Evolutionary conservation across 2,113 vertebrate genomes (phyloP).

Genomic region (Carassius auratus): DNA sequence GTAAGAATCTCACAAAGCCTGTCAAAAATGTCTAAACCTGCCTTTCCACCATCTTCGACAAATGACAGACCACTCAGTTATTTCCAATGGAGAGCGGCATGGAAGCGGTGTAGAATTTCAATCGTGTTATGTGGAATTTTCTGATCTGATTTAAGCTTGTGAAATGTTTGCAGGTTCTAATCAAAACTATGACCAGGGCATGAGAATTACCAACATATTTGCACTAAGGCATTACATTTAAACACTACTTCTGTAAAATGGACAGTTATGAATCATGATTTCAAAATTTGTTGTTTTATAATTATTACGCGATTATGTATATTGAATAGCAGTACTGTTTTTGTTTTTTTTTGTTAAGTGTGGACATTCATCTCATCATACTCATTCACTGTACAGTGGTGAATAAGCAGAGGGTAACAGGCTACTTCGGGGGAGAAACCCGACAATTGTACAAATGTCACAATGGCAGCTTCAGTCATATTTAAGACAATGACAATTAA

Average conservation of each 20-base stretch:
- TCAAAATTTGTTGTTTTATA: not conserved
- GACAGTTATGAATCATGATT: not conserved
- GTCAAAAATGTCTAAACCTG: not conserved
- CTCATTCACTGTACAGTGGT: not conserved
- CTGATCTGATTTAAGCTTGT: not conserved
- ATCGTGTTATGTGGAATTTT: not conserved
- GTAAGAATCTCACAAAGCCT: not conserved
- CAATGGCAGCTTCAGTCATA: not conserved
- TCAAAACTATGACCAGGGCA: not conserved
- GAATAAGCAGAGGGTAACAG: not conserved
- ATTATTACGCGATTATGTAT: not conserved
- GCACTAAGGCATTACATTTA: not conserved
- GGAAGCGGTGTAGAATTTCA: not conserved
- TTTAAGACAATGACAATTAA: not conserved
- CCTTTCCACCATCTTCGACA: not conserved
- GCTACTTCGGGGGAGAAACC: not conserved
- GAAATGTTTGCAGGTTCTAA: not conserved
- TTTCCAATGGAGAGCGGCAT: not conserved
- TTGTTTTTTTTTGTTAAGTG: not conserved
- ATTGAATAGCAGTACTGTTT: not conserved
- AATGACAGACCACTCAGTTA: not conserved
- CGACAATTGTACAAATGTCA: not conserved
- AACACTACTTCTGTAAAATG: not conserved
- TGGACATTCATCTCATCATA: not conserved
- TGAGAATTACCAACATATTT: not conserved